Base-by-base conservation (phyloP, 2,888 invertebrate species). In the Sphinx pinastri region DNA sequence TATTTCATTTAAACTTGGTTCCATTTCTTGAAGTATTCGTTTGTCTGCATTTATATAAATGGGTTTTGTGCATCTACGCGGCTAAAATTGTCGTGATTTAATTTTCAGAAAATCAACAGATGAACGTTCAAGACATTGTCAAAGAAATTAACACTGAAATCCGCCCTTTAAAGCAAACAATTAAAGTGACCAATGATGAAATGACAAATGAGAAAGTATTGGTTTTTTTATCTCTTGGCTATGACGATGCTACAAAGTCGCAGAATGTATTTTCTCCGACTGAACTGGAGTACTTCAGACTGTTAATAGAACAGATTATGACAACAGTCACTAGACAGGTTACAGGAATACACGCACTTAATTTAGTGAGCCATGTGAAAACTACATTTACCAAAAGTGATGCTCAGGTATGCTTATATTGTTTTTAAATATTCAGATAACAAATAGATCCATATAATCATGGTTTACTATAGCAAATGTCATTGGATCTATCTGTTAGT, bases 291-390 rank as follows among this genome's bases (percentile, higher is more conserved):
- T 93, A 87, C 73, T 94, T 92, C 71, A 87, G 92, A 68, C 71
- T 90, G 4, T 77, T 94, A 0, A 81, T 94, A 68, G 91, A 92
- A 73, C 84, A 92, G 68, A 92, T 94, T 51, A 89, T 94, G 85
- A 85, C 85, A 1, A 88, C 88, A 14, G 90, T 90, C 55, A 84
- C 86, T 0, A 84, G 93, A 68, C 89, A 92, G 75, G 81, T 94
- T 25, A 86, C 90, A 58, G 85, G 85, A 12, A 88, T 89, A 16
- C 80, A 88, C 84, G 93, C 93, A 3, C 81, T 92, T 57, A 91
- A 92, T 77, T 83, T 92, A 73, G 89, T 89, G 72, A 82, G 86
- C 76, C 85, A 79, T 73, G 86, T 90, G 85, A 91, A 89, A 75
- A 78, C 85, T 3, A 81, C 84, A 38, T 88, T 91, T 74, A 86